phyloP scores from a whole-genome alignment of 2,888 invertebrate species.

The Eristalinus aeneus region DNA sequence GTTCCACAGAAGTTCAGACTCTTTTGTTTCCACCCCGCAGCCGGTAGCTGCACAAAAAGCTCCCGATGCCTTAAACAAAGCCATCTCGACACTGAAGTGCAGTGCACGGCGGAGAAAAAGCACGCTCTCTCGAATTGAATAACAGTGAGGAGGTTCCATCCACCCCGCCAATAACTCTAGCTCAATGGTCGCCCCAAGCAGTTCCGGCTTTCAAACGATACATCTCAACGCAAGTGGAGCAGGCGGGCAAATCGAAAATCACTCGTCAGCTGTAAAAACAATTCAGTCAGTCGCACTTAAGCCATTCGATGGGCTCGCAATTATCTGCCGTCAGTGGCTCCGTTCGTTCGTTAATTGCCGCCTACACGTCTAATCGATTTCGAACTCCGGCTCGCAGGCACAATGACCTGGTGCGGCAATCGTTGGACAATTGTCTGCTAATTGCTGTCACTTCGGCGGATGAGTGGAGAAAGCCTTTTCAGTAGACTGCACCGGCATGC shows the following conservation, averaged over 20 bases:
- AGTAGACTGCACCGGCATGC: background rate
- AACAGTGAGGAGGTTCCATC: background rate
- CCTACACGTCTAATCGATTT: background rate
- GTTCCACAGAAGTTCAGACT: background rate
- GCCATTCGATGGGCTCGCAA: conserved; percentile 3
- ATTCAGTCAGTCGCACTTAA: conserved; percentile 33
- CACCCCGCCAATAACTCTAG: background rate
- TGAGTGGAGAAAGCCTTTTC: background rate
- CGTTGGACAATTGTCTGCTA: background rate
- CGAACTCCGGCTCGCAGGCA: background rate
- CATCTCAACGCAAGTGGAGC: background rate
- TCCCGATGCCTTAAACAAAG: background rate
- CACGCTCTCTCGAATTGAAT: background rate
- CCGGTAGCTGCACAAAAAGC: background rate
- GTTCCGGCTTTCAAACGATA: background rate
- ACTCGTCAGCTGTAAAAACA: conserved; percentile 2
- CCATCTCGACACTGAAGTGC: background rate
- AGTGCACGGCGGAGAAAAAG: background rate
- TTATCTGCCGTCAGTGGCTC: conserved; percentile 21
- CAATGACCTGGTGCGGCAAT: background rate
- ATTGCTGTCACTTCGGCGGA: background rate
- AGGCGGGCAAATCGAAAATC: background rate
- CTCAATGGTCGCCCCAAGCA: background rate
- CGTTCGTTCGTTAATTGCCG: conserved; percentile 7
- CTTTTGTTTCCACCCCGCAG: background rate